A percentile compares a stretch with the other conserved stretches of the same genome.
Evolutionary conservation across 1,140 invertebrate genomes (phyloP).

Genomic region (Drosophila sp.): DNA sequence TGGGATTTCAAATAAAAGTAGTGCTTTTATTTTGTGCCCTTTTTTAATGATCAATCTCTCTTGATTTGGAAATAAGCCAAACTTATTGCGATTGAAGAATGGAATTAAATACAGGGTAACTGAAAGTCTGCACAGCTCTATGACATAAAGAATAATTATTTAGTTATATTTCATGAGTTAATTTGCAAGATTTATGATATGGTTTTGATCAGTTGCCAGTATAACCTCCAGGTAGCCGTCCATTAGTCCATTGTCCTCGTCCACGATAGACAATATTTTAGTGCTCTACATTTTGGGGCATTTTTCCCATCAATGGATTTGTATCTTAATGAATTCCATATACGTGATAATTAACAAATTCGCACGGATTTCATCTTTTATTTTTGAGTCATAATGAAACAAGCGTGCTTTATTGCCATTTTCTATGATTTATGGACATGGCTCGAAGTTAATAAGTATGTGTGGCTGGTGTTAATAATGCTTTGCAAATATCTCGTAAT

Average conservation of each 20-base stretch:
- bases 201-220: neutral
- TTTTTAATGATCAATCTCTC: too few relatives aligned
- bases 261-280: neutral
- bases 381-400: constrained; percentile 1
- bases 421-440: constrained; percentile 49
- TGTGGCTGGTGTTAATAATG: constrained; percentile 1
- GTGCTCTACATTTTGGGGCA: neutral
- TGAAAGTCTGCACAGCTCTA: neutral
- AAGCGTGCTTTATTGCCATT: constrained; percentile 36
- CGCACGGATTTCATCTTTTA: constrained; percentile 36
- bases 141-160: neutral
- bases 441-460: constrained; percentile 34
- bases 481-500: constrained; percentile 3
- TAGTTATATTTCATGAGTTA: neutral
- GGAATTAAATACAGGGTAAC: neutral
- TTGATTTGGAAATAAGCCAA: too few relatives aligned
- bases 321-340: constrained; percentile 37
- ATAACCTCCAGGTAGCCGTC: neutral
- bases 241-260: neutral
- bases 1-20: too few relatives aligned
- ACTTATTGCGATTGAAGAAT: neutral
- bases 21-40: too few relatives aligned
- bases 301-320: constrained; percentile 41
- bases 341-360: constrained; percentile 76
- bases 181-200: constrained; percentile 10